phyloP scores from a whole-genome alignment of 2,113 vertebrate species.

The Bubo bubo region DNA sequence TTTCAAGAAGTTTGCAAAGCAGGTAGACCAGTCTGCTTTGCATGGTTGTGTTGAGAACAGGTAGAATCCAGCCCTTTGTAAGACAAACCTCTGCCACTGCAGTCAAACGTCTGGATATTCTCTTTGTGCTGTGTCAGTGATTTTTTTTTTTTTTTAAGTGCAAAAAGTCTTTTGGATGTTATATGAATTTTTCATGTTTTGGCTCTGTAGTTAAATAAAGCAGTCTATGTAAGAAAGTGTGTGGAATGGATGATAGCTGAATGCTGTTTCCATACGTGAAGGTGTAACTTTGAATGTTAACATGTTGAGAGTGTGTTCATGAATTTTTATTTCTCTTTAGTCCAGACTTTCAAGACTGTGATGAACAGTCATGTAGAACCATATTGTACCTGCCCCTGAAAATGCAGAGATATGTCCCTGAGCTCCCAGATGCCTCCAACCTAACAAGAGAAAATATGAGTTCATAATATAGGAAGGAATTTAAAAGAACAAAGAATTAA shows the following conservation, averaged over 20 bases:
- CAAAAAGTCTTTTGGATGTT: neutral
- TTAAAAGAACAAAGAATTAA: neutral
- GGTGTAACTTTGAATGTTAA: neutral
- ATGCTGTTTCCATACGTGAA: neutral
- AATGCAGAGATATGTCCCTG: neutral
- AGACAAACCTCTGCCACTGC: neutral
- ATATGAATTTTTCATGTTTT: neutral
- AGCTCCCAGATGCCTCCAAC: neutral
- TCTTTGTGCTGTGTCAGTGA: neutral
- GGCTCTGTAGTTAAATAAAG: neutral
- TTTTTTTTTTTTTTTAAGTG: neutral
- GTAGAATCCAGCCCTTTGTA: neutral
- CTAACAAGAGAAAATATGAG: neutral
- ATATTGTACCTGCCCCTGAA: neutral
- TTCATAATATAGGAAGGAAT: neutral
- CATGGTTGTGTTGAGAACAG: neutral
- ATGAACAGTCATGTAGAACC: neutral
- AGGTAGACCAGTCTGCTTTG: neutral
- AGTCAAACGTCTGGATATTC: neutral
- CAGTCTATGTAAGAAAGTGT: neutral
- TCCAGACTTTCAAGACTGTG: neutral
- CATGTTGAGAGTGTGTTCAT: neutral
- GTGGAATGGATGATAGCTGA: neutral
- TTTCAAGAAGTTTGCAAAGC: neutral
- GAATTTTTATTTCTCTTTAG: neutral